Evolutionary conservation across 1,140 invertebrate species (phyloP), one percentile per base, ranked within the genome.

Genomic region (Dendrolimus kikuchii): DNA sequence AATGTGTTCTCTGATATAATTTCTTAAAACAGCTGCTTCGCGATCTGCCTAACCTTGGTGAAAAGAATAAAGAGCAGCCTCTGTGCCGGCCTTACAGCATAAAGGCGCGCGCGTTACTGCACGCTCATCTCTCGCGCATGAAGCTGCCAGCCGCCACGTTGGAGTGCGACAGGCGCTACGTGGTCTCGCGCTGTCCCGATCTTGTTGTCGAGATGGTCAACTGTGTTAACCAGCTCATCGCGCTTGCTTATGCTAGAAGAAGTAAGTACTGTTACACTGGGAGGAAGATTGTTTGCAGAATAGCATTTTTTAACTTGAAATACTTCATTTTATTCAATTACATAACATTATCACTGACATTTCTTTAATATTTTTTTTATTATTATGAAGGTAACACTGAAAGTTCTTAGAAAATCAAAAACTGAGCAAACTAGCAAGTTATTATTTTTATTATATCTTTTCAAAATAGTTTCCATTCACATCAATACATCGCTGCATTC

Each of bases 201-300:
- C 89, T 99, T n/a, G 93, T 99, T 60, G 95, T 99, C 74, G 98
- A 99, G 88, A 98, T 99, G 95, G 94, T 99, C 46, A 95, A 95
- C 68, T 97, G 97, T 81, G 93, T 97, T 5, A 95, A 98, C 77
- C 96, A 99, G 83, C 88, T 99, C 37, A 96, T 98, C 48, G 91
- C 97, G 67, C 88, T 99, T 60, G 96, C 95, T 23, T 96, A 98
- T 85, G 93, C 96, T 59, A 91, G 95, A 68, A 92, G 95, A 91
- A 92, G 95, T 96, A 88, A 89, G 90, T 89, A 68, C 40, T 47
- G 39, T 37, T 42, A 42, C 39, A 53, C 7, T 50, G 37, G 9
- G 1, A 23, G 23, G 23, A 23, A 23, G 23, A 23, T 23, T 23
- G 23, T 23, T 23, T 23, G 23, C 23, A 23, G 23, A 23, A 23